Percentiles rank a stretch among this genome's conserved stretches.
Evolutionary conservation across 2,888 invertebrate species (phyloP).

Genomic region (Chrysopilus asiliformis): DNA sequence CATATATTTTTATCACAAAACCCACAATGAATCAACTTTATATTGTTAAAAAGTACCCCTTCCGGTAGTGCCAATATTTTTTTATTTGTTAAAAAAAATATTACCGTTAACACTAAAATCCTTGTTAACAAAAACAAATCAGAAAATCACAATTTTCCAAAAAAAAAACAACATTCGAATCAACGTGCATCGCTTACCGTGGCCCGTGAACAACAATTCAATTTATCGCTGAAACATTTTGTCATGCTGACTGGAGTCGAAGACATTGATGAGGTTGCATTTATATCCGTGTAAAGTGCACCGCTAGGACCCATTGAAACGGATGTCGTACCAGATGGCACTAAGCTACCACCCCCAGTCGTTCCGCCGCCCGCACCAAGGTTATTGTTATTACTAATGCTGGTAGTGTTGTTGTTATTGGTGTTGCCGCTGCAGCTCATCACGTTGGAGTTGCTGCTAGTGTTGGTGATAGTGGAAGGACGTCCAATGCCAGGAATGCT

Average conservation of each 20-base stretch:
- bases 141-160: too few relatives aligned
- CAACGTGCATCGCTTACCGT: conserved; percentile 10
- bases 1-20: too few relatives aligned
- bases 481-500: too few relatives aligned
- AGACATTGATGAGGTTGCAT: conserved; percentile 11
- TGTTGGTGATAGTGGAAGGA: too few relatives aligned
- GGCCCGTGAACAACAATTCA: conserved; percentile 11
- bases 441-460: too few relatives aligned
- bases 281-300: conserved; percentile 10
- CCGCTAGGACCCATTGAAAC: too few relatives aligned
- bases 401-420: conserved; percentile 1
- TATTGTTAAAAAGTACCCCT: too few relatives aligned
- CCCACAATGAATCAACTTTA: too few relatives aligned
- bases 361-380: not conserved
- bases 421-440: conserved; percentile 6
- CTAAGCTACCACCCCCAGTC: not conserved
- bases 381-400: not conserved
- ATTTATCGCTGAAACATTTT: conserved; percentile 12
- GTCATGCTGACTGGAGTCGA: conserved; percentile 11
- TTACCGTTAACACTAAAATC: too few relatives aligned
- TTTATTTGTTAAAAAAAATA: conserved; percentile 1
- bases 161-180: too few relatives aligned
- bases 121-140: too few relatives aligned
- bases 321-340: conserved; percentile 9
- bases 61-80: too few relatives aligned